Evolutionary conservation across 2,797 vertebrate genomes (phyloP).

Genomic region (Melanogrammus aeglefinus): DNA sequence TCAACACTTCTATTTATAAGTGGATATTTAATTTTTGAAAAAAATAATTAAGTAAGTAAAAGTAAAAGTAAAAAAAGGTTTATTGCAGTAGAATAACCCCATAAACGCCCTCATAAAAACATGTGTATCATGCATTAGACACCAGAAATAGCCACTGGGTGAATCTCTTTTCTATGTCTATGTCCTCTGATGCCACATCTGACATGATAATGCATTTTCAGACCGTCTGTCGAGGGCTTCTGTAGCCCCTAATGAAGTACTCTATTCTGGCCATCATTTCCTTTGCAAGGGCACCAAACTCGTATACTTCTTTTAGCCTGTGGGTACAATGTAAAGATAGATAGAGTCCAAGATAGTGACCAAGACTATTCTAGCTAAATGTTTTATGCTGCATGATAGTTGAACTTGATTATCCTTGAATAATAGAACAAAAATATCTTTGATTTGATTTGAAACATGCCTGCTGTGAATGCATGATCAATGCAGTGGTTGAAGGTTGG

Average conservation of each 20-base stretch:
- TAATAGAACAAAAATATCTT: background rate
- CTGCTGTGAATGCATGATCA: conserved; percentile 13
- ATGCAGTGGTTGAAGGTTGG: conserved; percentile 5
- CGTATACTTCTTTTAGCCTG: background rate
- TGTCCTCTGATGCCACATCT: background rate
- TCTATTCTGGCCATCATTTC: background rate
- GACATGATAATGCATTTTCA: conserved; percentile 1
- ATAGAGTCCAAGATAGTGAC: background rate
- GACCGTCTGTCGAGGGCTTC: conserved; percentile 1
- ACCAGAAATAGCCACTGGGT: no score
- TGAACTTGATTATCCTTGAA: background rate
- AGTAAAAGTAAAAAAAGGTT: no score
- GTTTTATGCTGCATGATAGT: background rate
- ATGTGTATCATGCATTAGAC: no score
- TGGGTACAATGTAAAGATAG: background rate
- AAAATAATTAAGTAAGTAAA: no score
- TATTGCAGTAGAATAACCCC: no score
- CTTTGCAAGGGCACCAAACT: background rate
- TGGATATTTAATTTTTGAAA: no score
- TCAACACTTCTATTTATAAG: background rate
- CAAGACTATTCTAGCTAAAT: background rate
- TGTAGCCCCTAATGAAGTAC: conserved; percentile 10
- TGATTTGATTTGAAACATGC: background rate
- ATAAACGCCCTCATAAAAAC: no score
- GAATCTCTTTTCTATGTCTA: background rate